These are phyloP conservation scores for Calameuta filiformis DNA, from an alignment of 2,888 invertebrate species.

Conservation along the genomic window DNA sequence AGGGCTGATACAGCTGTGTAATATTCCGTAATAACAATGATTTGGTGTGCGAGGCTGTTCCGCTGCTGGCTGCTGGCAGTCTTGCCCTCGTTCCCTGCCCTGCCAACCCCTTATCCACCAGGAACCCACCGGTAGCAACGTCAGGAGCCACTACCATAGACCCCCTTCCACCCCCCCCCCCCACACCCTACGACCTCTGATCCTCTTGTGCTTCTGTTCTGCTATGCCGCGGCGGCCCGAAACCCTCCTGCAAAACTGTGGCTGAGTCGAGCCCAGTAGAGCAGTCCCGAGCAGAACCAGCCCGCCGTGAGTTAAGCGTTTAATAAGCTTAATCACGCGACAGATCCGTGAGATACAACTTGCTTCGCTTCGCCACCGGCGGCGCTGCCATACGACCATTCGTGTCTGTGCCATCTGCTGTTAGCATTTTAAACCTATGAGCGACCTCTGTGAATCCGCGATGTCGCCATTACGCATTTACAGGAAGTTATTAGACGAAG, in stretches of 20 bases:
- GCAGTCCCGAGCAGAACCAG: constrained; percentile 46
- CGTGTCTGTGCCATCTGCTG: constrained; percentile 63
- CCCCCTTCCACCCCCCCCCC: constrained; percentile 7
- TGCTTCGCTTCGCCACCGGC: constrained; percentile 58
- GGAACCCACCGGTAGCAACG: not conserved
- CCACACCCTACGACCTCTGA: constrained; percentile 16
- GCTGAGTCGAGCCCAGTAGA: constrained; percentile 28
- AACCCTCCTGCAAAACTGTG: constrained; percentile 35
- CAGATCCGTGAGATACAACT: constrained; percentile 67
- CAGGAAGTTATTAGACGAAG: constrained; percentile 56
- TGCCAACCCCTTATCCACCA: not conserved
- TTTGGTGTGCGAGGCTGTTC: constrained; percentile 58
- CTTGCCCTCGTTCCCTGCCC: constrained; percentile 39
- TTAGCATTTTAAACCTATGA: constrained; percentile 61
- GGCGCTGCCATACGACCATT: constrained; percentile 8
- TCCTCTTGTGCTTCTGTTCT: constrained; percentile 15
- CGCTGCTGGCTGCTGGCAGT: constrained; percentile 49
- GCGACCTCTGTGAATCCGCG: constrained; percentile 50
- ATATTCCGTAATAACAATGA: constrained; percentile 65
- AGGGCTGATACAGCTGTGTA: constrained; percentile 60
- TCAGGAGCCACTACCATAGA: constrained; percentile 2
- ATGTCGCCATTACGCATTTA: constrained; percentile 31
- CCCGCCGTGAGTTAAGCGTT: constrained; percentile 64
- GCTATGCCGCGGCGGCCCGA: constrained; percentile 21
- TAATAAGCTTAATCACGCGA: constrained; percentile 67